Conservation (phyloP, 1,140 invertebrate species). For the Polypedilum vanderplanki region DNA sequence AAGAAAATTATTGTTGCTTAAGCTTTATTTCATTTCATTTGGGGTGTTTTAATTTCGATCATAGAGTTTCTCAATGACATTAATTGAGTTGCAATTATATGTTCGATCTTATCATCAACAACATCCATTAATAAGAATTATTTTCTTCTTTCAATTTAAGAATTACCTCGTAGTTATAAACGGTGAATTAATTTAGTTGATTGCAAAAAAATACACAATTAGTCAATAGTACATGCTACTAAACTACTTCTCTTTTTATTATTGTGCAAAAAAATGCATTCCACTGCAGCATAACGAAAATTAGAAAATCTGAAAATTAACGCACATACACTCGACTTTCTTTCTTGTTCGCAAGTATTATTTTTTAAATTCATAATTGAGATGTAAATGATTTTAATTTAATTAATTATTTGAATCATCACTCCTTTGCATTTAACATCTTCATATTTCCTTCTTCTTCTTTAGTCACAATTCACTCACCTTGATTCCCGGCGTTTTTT, state of each 20-base stretch:
- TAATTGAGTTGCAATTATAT: too few species aligned
- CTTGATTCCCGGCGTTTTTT: slow-evolving; percentile 16
- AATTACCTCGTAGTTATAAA: too few species aligned
- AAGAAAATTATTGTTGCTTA: too few species aligned
- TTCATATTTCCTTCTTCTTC: too few species aligned
- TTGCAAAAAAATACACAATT: not conserved
- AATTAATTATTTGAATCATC: not conserved
- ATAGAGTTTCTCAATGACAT: too few species aligned
- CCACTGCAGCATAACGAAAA: not conserved
- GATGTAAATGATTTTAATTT: not conserved
- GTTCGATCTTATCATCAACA: too few species aligned
- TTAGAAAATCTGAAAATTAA: slow-evolving; percentile 5
- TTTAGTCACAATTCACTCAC: not conserved
- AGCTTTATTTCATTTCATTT: too few species aligned
- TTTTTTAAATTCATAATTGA: not conserved
- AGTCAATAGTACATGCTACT: not conserved
- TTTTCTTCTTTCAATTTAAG: too few species aligned
- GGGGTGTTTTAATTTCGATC: too few species aligned
- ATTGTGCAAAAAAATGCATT: not conserved
- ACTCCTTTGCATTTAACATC: too few species aligned
- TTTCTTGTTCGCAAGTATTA: not conserved
- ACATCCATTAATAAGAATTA: too few species aligned
- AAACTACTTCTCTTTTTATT: not conserved
- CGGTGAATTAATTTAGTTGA: too few species aligned
- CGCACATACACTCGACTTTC: not conserved